Evolutionary conservation across 2,888 invertebrate genomes (phyloP).

Genomic region (Platycnemis pennipes): DNA sequence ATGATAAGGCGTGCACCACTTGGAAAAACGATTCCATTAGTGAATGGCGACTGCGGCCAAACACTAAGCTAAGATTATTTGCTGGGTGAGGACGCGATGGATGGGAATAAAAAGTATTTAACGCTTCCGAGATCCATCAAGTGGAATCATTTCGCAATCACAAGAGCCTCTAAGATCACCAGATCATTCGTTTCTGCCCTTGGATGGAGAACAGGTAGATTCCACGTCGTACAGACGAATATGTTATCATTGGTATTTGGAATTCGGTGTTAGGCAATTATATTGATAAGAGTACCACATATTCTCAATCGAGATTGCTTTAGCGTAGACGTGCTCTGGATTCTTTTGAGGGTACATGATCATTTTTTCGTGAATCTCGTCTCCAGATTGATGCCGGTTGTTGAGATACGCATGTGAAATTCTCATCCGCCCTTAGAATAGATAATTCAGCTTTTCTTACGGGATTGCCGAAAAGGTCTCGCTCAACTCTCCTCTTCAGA

Average conservation of each 20-base stretch:
- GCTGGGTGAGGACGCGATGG: not conserved
- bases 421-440: too few species aligned
- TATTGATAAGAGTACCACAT: too few species aligned
- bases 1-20: not conserved
- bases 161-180: not conserved
- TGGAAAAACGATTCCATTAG: not conserved
- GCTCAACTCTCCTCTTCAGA: too few species aligned
- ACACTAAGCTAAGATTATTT: not conserved
- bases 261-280: not conserved
- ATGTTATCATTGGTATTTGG: not conserved
- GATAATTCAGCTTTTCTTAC: too few species aligned
- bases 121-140: not conserved
- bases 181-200: not conserved
- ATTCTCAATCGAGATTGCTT: too few species aligned
- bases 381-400: too few species aligned
- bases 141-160: not conserved
- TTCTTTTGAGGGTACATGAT: too few species aligned
- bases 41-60: not conserved
- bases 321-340: too few species aligned
- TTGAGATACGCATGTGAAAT: too few species aligned
- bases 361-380: too few species aligned
- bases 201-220: conserved; percentile 5
- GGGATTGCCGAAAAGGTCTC: too few species aligned
- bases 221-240: not conserved
- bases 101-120: not conserved